These are phyloP conservation scores for Cydia amplana DNA, from an alignment of 1,140 invertebrate genomes.

Conservation along the genomic window DNA sequence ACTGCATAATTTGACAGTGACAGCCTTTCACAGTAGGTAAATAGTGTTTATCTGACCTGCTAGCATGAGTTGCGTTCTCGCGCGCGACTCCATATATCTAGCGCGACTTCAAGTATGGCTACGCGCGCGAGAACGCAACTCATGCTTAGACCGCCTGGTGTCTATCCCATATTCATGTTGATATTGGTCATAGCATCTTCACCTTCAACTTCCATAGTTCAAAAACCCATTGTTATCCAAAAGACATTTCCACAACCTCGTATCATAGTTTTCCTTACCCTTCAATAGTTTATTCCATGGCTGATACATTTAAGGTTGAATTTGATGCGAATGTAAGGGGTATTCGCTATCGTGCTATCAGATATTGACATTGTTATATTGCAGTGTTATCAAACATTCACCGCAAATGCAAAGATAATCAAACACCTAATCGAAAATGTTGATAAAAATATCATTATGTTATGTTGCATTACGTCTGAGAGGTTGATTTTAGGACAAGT, in stretches of 20 bases:
- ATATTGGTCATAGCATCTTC: neutral
- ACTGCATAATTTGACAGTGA: too few species aligned
- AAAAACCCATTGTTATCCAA: neutral
- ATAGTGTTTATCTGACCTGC: too few species aligned
- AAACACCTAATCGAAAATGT: neutral
- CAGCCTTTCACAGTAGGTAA: too few species aligned
- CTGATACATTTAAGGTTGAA: neutral
- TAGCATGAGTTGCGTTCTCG: too few species aligned
- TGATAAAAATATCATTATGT: neutral
- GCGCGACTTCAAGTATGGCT: too few species aligned
- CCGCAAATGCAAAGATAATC: slow-evolving; percentile 18
- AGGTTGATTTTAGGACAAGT: slow-evolving; percentile 35
- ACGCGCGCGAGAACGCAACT: too few species aligned
- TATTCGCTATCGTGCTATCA: slow-evolving; percentile 7
- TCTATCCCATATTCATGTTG: neutral
- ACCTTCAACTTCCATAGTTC: neutral
- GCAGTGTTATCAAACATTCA: slow-evolving; percentile 15
- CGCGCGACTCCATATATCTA: too few species aligned
- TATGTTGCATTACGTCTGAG: neutral
- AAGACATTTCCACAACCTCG: neutral
- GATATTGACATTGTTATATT: slow-evolving; percentile 15
- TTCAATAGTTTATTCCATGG: neutral
- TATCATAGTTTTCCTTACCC: neutral
- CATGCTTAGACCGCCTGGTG: too few species aligned
- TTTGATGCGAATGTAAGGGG: neutral